Evolutionary conservation across 2,888 invertebrate species (phyloP).

Genomic region (Drosophila longiperda): DNA sequence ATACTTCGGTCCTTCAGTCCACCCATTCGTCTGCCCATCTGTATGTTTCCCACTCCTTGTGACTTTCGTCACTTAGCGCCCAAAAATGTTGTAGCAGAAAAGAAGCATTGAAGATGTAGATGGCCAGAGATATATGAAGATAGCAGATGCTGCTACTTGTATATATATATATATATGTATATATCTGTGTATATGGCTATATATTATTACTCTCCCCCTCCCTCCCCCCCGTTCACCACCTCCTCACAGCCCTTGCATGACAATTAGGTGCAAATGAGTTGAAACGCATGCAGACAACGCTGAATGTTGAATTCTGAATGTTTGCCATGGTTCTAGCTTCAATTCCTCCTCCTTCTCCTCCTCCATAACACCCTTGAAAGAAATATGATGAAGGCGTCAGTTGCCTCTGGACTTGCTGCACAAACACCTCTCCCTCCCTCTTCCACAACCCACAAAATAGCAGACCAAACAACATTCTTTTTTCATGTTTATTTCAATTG

Average conservation of each 20-base stretch:
- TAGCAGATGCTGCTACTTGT: slow-evolving; percentile 11
- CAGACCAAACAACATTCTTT: slow-evolving; percentile 35
- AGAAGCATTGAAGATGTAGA: slow-evolving; percentile 2
- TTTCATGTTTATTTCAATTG: slow-evolving; percentile 78
- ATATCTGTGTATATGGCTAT: slow-evolving; percentile 11
- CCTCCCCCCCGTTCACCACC: background rate
- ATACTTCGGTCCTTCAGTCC: background rate
- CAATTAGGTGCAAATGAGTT: slow-evolving; percentile 79
- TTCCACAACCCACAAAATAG: slow-evolving; percentile 9
- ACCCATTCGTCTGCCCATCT: background rate
- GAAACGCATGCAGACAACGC: slow-evolving; percentile 61
- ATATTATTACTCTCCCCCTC: background rate
- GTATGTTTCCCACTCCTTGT: background rate
- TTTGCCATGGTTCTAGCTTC: slow-evolving; percentile 10
- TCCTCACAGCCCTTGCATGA: slow-evolving; percentile 59
- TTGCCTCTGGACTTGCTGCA: slow-evolving; percentile 31
- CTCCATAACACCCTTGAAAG: slow-evolving; percentile 58
- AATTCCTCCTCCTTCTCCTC: background rate
- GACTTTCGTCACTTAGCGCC: background rate
- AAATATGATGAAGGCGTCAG: slow-evolving; percentile 41
- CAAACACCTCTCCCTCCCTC: background rate
- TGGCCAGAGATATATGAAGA: background rate
- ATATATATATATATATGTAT: background rate
- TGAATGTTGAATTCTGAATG: background rate
- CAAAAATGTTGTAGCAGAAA: background rate